Conservation (phyloP, 2,888 invertebrate species). For the Andrena hattorfiana region DNA sequence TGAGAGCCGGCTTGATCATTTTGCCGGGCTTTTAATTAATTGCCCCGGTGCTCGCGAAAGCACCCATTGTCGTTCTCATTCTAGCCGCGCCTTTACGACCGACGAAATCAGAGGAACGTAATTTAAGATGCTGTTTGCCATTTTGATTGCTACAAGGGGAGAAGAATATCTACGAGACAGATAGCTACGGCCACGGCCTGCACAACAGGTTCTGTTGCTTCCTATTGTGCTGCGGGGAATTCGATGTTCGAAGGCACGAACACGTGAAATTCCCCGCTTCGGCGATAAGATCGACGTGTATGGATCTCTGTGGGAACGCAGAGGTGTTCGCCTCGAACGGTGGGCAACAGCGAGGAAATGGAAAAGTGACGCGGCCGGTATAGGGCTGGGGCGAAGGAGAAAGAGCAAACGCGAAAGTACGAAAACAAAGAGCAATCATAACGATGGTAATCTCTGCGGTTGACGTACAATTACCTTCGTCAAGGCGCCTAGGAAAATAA, state of each 20-base stretch:
- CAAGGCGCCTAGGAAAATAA: conserved; percentile 80
- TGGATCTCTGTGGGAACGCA: conserved; percentile 8
- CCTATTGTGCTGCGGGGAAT: neutral
- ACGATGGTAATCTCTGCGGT: conserved; percentile 82
- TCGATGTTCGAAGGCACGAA: neutral
- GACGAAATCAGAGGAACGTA: conserved; percentile 41
- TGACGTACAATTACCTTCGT: conserved; percentile 80
- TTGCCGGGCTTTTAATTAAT: conserved; percentile 65
- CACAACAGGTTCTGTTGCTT: neutral
- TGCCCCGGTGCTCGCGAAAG: conserved; percentile 52
- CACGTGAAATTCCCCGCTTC: neutral
- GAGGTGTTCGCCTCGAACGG: neutral
- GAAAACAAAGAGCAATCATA: conserved; percentile 82
- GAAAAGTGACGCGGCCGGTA: neutral
- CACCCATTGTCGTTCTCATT: conserved; percentile 57
- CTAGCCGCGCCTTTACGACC: conserved; percentile 46
- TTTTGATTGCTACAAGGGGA: neutral
- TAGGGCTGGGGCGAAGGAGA: conserved; percentile 22
- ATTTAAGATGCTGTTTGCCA: conserved; percentile 31
- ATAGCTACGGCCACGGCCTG: neutral
- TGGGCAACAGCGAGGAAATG: neutral
- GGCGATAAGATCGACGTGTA: neutral
- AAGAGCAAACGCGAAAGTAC: conserved; percentile 56
- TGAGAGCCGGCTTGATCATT: conserved; percentile 61
- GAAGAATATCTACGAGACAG: neutral